phyloP scores from a whole-genome alignment of 2,888 invertebrate genomes.

The Epiblema foenella region DNA sequence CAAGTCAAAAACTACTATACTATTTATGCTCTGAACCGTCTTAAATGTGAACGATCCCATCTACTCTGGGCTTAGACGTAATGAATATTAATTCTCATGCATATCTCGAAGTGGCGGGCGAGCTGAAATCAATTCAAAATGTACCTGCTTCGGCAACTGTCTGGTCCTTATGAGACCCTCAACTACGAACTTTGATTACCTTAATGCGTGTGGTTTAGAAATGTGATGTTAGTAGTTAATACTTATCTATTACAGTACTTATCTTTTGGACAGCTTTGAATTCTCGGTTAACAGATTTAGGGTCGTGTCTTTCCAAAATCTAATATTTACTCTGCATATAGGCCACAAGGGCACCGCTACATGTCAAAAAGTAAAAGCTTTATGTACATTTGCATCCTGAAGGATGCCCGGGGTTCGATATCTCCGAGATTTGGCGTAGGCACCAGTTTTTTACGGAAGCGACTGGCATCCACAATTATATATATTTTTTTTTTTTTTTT shows the following conservation, averaged over 20 bases:
- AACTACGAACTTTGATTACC: constrained; percentile 12
- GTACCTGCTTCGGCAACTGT: constrained; percentile 8
- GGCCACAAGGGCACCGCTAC: no score
- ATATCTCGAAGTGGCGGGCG: constrained; percentile 38
- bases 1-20: no score
- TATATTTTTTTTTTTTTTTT: no score
- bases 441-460: no score
- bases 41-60: constrained; percentile 21
- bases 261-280: neutral
- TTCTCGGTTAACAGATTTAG: no score
- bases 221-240: neutral
- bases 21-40: neutral
- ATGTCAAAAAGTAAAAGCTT: no score
- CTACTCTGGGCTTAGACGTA: constrained; percentile 28
- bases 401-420: no score
- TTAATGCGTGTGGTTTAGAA: constrained; percentile 10
- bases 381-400: no score
- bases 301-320: no score
- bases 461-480: no score
- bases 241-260: constrained; percentile 3
- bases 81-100: constrained; percentile 44
- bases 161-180: constrained; percentile 3
- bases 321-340: no score
- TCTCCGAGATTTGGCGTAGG: no score
- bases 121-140: constrained; percentile 31